Percentiles rank a stretch among this genome's conserved stretches.
phyloP scores from a whole-genome alignment of 2,113 vertebrate genomes.

The Thunnus thynnus region DNA sequence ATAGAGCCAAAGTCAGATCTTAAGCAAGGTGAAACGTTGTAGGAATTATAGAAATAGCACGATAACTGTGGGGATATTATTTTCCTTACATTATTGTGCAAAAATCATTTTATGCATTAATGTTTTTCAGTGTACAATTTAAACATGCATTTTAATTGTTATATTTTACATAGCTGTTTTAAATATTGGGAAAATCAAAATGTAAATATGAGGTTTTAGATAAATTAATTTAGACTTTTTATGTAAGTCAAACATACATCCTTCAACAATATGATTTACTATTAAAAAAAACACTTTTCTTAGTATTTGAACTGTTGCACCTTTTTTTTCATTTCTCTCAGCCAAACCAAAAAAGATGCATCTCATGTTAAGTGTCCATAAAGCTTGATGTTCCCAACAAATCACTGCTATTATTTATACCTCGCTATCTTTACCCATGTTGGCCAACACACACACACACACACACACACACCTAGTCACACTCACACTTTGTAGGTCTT shows the following conservation, averaged over 20 bases:
- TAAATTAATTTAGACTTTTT: background rate
- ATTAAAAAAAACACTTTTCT: background rate
- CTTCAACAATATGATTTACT: background rate
- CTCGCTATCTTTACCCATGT: constrained; percentile 46
- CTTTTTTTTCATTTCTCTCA: background rate
- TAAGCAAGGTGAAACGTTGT: constrained; percentile 11
- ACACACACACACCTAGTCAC: constrained; percentile 25
- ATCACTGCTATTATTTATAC: constrained; percentile 59
- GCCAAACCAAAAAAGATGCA: background rate
- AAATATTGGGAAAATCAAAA: background rate
- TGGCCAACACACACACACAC: constrained; percentile 46
- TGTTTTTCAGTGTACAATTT: background rate
- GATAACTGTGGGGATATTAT: background rate
- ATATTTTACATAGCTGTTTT: background rate
- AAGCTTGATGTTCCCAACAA: constrained; percentile 30
- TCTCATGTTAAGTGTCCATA: constrained; percentile 27
- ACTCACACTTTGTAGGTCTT: constrained; percentile 65
- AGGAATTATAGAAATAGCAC: constrained; percentile 23
- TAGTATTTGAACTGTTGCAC: background rate
- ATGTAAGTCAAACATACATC: background rate
- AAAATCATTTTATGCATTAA: background rate
- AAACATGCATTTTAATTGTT: background rate
- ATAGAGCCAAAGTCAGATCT: constrained; percentile 42
- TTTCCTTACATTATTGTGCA: background rate
- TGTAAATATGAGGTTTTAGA: background rate